Evolutionary conservation across 2,113 vertebrate species (phyloP), one percentile per base, ranked within the genome.

Genomic region (Istiophorus platypterus): DNA sequence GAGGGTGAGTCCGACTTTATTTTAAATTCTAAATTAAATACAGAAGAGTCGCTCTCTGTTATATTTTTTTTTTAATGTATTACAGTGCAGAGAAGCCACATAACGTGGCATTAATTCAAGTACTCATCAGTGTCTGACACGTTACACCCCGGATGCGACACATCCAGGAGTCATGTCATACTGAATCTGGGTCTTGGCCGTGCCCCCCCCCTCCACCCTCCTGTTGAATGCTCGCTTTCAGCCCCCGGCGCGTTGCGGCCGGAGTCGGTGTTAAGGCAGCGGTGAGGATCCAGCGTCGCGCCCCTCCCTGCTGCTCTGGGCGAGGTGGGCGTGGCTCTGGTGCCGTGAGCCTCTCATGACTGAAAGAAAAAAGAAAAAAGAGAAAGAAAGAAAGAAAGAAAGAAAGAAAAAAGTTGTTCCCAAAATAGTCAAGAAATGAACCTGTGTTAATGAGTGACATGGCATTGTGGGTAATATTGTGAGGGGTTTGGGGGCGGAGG

Each of bases 1-100:
- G 94, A 95, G 80, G 94, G 95, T 95, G 72, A 91, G 88, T 79
- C 42, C 17, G 22, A 76, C 76, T 78, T 69, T 75, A n/a, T n/a
- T n/a, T n/a, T n/a, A n/a, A n/a, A n/a, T n/a, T n/a, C n/a, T n/a
- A n/a, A n/a, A n/a, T n/a, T n/a, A n/a, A n/a, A n/a, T n/a, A 20
- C 24, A 27, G n/a, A 1, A 18, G 22, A 2, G 34, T 17, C 3
- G 20, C 7, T 42, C 42, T 3, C 64, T 52, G 9, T 51, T 8
- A n/a, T n/a, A n/a, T 24, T 12, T 24, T 2, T 54, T 39, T 39
- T 9, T 34, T 34, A 4, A 4, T 34, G 1, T 15, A 17, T 20
- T 17, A 29, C 29, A n/a, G 51, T 1, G 13, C 47, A n/a, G 51
- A n/a, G 4, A 29, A n/a, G 39, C 24, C 34, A 2, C 51, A n/a